phyloP scores from a whole-genome alignment of 2,797 vertebrate species.

The Vipera ursinii region DNA sequence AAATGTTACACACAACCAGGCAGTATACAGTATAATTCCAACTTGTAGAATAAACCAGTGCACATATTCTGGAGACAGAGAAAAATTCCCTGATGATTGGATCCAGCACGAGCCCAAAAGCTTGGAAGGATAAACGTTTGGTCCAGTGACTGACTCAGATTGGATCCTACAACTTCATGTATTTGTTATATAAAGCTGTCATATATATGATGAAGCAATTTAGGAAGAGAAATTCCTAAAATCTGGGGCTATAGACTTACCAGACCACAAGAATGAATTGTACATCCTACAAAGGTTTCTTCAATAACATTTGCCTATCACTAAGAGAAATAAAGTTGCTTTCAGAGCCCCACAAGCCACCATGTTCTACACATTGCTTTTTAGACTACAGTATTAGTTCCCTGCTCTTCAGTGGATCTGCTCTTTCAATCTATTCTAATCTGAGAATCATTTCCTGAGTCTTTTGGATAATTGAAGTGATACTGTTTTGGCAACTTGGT shows the following conservation, averaged over 20 bases:
- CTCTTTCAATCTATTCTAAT: neutral
- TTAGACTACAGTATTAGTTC: neutral
- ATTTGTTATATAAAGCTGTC: neutral
- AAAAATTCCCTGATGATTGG: neutral
- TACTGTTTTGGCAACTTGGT: neutral
- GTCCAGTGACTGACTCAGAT: neutral
- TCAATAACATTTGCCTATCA: neutral
- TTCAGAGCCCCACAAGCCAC: neutral
- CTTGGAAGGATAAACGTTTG: neutral
- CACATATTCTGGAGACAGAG: neutral
- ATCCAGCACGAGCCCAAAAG: neutral
- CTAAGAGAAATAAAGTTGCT: neutral
- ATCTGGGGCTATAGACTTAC: neutral
- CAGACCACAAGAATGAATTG: neutral
- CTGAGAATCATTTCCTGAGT: neutral
- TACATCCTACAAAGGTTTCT: neutral
- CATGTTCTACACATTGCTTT: neutral
- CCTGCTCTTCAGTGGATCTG: neutral
- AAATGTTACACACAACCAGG: neutral
- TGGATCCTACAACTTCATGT: neutral
- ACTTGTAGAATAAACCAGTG: neutral
- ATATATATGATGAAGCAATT: neutral
- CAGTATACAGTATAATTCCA: neutral
- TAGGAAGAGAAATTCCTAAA: neutral
- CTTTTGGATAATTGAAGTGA: neutral